Evolutionary conservation across 1,140 invertebrate genomes (phyloP).

Genomic region (Argopecten irradians): DNA sequence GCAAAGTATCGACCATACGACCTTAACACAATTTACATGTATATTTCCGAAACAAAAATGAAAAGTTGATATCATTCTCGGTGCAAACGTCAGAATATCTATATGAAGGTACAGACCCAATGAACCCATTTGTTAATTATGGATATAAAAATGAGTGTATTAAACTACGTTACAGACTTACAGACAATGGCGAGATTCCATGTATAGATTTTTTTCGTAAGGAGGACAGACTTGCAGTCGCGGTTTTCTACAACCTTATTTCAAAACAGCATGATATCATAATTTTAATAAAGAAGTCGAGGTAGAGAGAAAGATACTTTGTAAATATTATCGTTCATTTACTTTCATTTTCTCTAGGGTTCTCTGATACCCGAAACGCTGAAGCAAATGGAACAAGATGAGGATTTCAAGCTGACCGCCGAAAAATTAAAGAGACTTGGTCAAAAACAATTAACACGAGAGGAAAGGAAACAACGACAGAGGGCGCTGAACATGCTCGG

Average conservation of each 20-base stretch:
- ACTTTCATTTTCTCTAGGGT: conserved; percentile 51
- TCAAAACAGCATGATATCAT: background rate
- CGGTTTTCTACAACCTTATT: background rate
- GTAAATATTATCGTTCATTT: background rate
- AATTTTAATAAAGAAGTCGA: background rate
- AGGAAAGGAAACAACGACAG: conserved; percentile 61
- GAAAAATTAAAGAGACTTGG: conserved; percentile 59
- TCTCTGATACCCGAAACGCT: conserved; percentile 62
- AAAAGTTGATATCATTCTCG: no score
- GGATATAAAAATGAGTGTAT: no score
- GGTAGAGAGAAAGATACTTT: background rate
- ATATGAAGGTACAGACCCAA: no score
- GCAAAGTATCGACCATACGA: no score
- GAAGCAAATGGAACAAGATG: conserved; percentile 62
- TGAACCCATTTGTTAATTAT: no score
- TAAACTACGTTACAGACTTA: no score
- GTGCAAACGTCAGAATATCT: no score
- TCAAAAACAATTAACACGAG: conserved; percentile 57
- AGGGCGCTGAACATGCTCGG: conserved; percentile 59
- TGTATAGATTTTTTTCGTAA: no score
- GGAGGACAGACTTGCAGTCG: no score
- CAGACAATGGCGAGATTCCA: no score
- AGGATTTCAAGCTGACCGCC: conserved; percentile 58
- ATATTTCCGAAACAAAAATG: no score
- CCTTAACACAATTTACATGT: no score